phyloP scores from a whole-genome alignment of 2,888 invertebrate genomes.

The Blastobasis adustella region DNA sequence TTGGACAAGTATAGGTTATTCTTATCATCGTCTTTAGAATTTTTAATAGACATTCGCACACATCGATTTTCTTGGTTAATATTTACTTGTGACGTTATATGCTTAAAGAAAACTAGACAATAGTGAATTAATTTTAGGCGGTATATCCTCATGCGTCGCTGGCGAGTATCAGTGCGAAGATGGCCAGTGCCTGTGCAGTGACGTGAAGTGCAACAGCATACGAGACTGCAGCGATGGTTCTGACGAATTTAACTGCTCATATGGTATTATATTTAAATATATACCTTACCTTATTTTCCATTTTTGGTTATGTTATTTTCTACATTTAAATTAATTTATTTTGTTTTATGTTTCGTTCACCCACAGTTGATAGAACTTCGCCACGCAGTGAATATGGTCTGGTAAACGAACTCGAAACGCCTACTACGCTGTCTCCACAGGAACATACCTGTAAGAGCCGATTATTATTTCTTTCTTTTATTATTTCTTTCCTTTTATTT shows the following conservation, averaged over 20 bases:
- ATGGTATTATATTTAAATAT: not conserved
- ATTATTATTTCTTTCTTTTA: not conserved
- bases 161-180: conserved; percentile 65
- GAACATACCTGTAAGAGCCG: not conserved
- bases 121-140: no score
- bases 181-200: conserved; percentile 65
- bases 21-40: no score
- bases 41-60: no score
- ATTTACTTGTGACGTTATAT: no score
- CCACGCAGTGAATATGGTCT: not conserved
- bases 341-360: conserved; percentile 1
- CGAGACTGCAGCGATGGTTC: conserved; percentile 63
- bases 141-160: conserved; percentile 18
- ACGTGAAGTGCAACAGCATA: conserved; percentile 54
- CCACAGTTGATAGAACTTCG: not conserved
- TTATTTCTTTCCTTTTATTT: not conserved
- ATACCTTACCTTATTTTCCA: not conserved
- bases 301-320: not conserved
- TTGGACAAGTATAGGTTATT: no score
- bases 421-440: not conserved
- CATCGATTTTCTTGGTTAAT: no score
- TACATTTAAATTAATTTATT: not conserved
- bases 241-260: conserved; percentile 40
- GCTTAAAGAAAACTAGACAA: no score
- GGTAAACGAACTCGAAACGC: not conserved